Evolutionary conservation across 2,888 invertebrate species (phyloP).

Genomic region (Lithophane socia): DNA sequence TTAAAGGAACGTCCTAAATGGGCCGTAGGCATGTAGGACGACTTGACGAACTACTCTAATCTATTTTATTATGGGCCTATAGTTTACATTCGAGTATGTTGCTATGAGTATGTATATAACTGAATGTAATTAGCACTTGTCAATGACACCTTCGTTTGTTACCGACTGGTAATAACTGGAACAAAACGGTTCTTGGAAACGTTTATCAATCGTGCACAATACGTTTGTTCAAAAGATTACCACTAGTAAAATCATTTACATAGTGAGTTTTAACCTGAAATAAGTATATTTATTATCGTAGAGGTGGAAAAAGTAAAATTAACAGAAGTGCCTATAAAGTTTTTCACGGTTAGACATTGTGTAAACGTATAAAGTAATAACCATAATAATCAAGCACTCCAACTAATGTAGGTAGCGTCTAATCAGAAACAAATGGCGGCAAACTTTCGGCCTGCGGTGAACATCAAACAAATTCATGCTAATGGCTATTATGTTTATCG

Average conservation of each 20-base stretch:
- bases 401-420: slow-evolving; percentile 37
- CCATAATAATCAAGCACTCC: slow-evolving; percentile 16
- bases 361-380: slow-evolving; percentile 36
- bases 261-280: slow-evolving; percentile 10
- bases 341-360: slow-evolving; percentile 19
- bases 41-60: not conserved
- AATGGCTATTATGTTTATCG: slow-evolving; percentile 49
- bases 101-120: not conserved
- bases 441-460: slow-evolving; percentile 9
- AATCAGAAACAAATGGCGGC: slow-evolving; percentile 27
- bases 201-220: slow-evolving; percentile 19
- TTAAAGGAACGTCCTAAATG: no score
- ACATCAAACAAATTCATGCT: slow-evolving; percentile 33
- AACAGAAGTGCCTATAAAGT: slow-evolving; percentile 23
- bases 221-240: slow-evolving; percentile 26
- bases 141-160: slow-evolving; percentile 18
- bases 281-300: not conserved
- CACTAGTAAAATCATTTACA: slow-evolving; percentile 1
- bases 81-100: not conserved
- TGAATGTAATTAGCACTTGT: slow-evolving; percentile 25
- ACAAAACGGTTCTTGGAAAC: slow-evolving; percentile 23
- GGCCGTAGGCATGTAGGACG: no score
- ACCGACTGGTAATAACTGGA: slow-evolving; percentile 30
- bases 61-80: not conserved
- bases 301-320: slow-evolving; percentile 18